Base-by-base conservation (phyloP, 2,113 vertebrate genomes). In the Pungitius pungitius region DNA sequence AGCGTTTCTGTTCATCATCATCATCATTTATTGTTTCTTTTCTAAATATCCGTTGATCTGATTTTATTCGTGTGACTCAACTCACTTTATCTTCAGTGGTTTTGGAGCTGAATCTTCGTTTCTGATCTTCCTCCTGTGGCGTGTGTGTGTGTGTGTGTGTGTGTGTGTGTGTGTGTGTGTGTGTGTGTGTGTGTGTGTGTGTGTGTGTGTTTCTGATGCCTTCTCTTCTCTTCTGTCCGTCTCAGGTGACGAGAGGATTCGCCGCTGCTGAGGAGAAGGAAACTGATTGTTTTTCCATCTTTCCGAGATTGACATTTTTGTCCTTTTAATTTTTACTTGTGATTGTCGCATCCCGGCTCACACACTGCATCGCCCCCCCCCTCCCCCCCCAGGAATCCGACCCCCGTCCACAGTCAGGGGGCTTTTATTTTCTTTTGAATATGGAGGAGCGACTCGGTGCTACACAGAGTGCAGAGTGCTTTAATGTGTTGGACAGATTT, bases 291-390 rank as follows among this genome's bases (percentile, higher is more conserved):
- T 63, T 54, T 73, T 75, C 63, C 45, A 59, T 74, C 20, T 17
- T 72, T 75, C 61, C 79, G 72, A 84, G 69, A 56, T 54, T 65
- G 18, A 3, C 8, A 22, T 24, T 52, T 52, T 52, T 24, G 49
- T 30, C 35, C 43, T 43, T 4, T 43, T 43, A 52, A 47, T 35
- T 45, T 81, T 80, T 4, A 35, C 7, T 75, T 73, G 56, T 83
- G 80, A 88, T 83, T 82, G 86, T 88, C 69, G 64, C 88, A 72
- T 60, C 72, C 15, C 54, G 37, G 84, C 37, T 82, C 71, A 82
- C 77, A 52, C 88, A 82, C 80, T 76, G 69, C 86, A 42, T 77
- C 76, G 22, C 61, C 30, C 30, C 30, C 30, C 30, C 30, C 5
- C 30, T 5, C 2, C 45, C 22, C 30, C 5, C 30, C 30, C 30